Evolutionary conservation across 2,113 vertebrate species (phyloP), one percentile per base, ranked within the genome.

Genomic region (Platysteira castanea): DNA sequence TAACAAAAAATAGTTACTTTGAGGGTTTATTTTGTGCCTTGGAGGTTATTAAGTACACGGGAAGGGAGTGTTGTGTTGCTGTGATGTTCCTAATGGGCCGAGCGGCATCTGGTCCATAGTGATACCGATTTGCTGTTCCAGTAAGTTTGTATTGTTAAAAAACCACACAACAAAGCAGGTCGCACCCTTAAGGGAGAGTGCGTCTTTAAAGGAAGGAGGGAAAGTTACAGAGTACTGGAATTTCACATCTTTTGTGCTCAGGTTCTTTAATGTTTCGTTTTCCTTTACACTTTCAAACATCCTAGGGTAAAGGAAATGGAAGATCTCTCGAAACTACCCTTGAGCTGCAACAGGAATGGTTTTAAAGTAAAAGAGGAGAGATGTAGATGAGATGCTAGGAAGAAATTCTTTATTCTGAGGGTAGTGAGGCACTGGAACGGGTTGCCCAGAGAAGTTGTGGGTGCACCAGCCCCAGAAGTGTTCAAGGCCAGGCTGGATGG

Each of bases 371-470:
- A 53, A 75, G 53, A 52, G 18, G 41, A 52, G 37, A 46, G 7
- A 53, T 53, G 15, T 41, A 31, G 52, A 27, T 60, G 13, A 60
- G 24, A 41, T 60, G 9, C n/a, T 68, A 26, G 53, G 30, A 68
- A 31, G 13, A 75, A 60, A 41, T 41, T 53, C 17, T 75, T 82
- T 46, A 15, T 46, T 82, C 20, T 27, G 46, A 7, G 13, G 13
- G 23, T 67, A 1, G 20, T 18, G 60, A 67, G 33, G 13, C 23
- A n/a, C 13, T 39, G 24, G 46, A 46, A 41, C 0, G 1, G 16
- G 24, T 41, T 68, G 11, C 46, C 16, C 20, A 31, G 28, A 21
- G 53, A 53, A 10, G 21, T 8, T 89, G 69, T 53, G 10, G 60
- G 9, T 67, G 24, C n/a, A 16, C 11, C 24, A 22, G n/a, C 7